Percentiles rank a stretch among this genome's conserved stretches.
These are phyloP conservation scores for Meandrina meandrites DNA, from an alignment of 92 coral and sea anemone species.

Conservation along the genomic window DNA sequence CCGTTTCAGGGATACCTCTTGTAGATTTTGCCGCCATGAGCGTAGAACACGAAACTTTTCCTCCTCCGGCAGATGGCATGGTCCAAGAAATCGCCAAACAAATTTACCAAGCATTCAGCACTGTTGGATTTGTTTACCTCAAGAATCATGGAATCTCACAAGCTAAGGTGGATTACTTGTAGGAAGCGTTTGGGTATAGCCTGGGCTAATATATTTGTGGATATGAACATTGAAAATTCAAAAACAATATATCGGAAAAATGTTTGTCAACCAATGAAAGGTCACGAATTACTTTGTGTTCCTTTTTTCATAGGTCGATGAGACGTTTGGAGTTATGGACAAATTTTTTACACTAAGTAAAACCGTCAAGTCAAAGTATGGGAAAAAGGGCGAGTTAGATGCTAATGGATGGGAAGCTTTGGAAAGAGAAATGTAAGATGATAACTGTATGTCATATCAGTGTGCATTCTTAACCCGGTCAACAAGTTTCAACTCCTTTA, in stretches of 20 bases:
- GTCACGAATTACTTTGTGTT: background rate
- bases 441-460: too few species aligned
- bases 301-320: conserved; percentile 46
- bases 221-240: too few species aligned
- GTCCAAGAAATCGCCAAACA: conserved; percentile 68
- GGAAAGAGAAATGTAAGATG: conserved; percentile 67
- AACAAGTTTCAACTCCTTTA: too few species aligned
- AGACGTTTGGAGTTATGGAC: conserved; percentile 54
- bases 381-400: conserved; percentile 35
- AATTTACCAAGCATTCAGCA: conserved; percentile 76
- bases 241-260: too few species aligned
- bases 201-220: background rate
- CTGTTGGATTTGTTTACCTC: conserved; percentile 84
- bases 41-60: conserved; percentile 39
- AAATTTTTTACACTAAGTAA: conserved; percentile 62
- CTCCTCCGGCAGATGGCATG: conserved; percentile 45
- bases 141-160: conserved; percentile 87
- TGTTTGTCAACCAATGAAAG: background rate
- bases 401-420: conserved; percentile 74
- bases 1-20: conserved; percentile 70
- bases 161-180: conserved; percentile 52
- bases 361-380: conserved; percentile 46
- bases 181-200: background rate
- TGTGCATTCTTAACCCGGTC: too few species aligned
- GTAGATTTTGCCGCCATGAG: conserved; percentile 76